Evolutionary conservation across 1,140 invertebrate species (phyloP), one percentile per base, ranked within the genome.

Genomic region (Pseudomyrmex sp.): DNA sequence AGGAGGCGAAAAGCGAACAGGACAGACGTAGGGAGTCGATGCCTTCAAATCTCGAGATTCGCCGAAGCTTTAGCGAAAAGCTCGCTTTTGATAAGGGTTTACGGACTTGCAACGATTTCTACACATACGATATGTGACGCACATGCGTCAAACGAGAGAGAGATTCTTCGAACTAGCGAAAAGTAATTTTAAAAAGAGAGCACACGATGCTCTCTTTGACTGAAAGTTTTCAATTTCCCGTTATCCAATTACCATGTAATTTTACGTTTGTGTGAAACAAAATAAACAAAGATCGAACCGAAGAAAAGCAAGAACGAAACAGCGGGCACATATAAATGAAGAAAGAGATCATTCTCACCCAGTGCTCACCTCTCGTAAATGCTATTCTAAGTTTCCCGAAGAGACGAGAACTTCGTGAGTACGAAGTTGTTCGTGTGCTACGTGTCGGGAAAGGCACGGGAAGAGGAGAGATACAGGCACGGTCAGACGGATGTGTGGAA

Each of bases 81-180:
- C 82, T 85, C 59, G 35, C 35, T 80, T 91, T 88, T 91, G 90
- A 91, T 90, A 90, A 91, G 89, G 90, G 90, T 91, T 74, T 63
- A 82, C 70, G 73, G 75, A 69, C 35, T 88, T 82, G 63, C 80
- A 68, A 35, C 62, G 66, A 89, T 85, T 35, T 68, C 79, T 77
- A 59, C 65, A 65, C 76, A n/a, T 20, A 82, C 50, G 68, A 88
- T 74, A 23, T 63, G 35, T 18, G 56, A 54, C 65, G 85, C 84
- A 85, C 70, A 63, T 50, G 69, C 58, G 52, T 63, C 56, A 26
- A 23, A 56, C 35, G 20, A 23, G 20, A 23, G 20, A 23, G 20
- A 23, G 20, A 26, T 26, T 63, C 18, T 46, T 5, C 46, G 20
- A 66, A 26, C 23, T 26, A 2, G 54, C 58, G 65, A 44, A 59